Evolutionary conservation across 2,113 vertebrate species (phyloP).

Genomic region (Crypturellus undulatus): DNA sequence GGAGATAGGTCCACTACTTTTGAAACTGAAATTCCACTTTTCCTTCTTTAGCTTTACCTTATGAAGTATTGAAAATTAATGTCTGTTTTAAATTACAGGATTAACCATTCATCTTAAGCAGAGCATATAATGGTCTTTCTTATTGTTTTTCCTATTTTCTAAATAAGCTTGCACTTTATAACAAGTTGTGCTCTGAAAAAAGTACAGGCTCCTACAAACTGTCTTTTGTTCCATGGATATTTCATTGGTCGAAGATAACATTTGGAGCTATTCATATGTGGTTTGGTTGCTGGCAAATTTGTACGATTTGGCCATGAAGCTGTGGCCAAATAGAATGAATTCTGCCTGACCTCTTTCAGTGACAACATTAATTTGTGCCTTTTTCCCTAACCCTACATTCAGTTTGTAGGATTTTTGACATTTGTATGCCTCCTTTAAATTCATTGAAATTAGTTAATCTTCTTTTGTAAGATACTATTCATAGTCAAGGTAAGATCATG

Average conservation of each 20-base stretch:
- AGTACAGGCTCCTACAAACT: slow-evolving; percentile 8
- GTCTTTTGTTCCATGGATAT: slow-evolving; percentile 2
- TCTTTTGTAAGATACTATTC: neutral
- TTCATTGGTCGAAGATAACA: neutral
- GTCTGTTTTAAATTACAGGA: slow-evolving; percentile 42
- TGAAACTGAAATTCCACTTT: neutral
- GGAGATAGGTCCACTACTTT: neutral
- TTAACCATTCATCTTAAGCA: slow-evolving; percentile 32
- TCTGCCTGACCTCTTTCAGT: neutral
- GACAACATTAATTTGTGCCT: neutral
- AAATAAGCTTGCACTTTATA: neutral
- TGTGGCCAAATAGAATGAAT: neutral
- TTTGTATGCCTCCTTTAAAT: neutral
- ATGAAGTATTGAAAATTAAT: neutral
- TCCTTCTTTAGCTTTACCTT: slow-evolving; percentile 14
- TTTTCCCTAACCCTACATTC: neutral
- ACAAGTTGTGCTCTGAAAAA: slow-evolving; percentile 19
- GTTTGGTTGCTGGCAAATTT: neutral
- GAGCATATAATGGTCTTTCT: neutral
- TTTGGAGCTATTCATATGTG: neutral
- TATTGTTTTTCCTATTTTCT: neutral
- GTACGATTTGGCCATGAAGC: neutral
- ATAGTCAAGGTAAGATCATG: neutral
- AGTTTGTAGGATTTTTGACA: neutral
- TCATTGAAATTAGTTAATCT: neutral